phyloP scores from a whole-genome alignment of 1,140 invertebrate species.

The Belonocnema kinseyi region DNA sequence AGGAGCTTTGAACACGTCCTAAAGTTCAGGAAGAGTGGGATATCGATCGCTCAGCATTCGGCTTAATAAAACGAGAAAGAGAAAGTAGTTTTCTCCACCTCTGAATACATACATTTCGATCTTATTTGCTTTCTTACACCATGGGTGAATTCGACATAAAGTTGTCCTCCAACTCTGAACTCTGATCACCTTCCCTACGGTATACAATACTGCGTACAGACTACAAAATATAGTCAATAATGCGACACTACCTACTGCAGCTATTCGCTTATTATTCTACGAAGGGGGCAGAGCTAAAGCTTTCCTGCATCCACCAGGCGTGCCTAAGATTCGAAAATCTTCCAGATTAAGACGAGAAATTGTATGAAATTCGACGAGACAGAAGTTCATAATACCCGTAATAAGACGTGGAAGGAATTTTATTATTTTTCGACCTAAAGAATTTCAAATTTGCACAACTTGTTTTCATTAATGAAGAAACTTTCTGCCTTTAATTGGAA shows the following conservation, averaged over 20 bases:
- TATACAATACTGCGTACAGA: neutral
- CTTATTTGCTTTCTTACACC: conserved; percentile 23
- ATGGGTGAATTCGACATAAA: conserved; percentile 24
- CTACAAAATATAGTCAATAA: conserved; percentile 16
- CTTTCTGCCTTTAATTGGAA: no score
- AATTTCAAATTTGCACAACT: no score
- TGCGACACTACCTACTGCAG: conserved; percentile 24
- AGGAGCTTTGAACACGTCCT: conserved; percentile 42
- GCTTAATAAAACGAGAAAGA: conserved; percentile 63
- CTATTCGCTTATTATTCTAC: conserved; percentile 25
- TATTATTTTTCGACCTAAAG: no score
- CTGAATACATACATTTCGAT: neutral
- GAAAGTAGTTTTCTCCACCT: conserved; percentile 57
- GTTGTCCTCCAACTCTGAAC: conserved; percentile 3
- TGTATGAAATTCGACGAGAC: conserved; percentile 2
- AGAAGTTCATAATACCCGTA: conserved; percentile 12
- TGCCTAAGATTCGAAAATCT: conserved; percentile 25
- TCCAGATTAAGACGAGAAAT: conserved; percentile 14
- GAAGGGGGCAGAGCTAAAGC: conserved; percentile 15
- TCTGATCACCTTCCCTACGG: conserved; percentile 16
- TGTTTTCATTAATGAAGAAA: no score
- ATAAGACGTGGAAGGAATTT: neutral
- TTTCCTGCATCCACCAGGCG: conserved; percentile 15
- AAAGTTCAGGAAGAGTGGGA: conserved; percentile 57
- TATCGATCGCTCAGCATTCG: conserved; percentile 67